These are phyloP conservation scores for Gracilinanus agilis DNA, from an alignment of 2,113 vertebrate species.

Conservation along the genomic window DNA sequence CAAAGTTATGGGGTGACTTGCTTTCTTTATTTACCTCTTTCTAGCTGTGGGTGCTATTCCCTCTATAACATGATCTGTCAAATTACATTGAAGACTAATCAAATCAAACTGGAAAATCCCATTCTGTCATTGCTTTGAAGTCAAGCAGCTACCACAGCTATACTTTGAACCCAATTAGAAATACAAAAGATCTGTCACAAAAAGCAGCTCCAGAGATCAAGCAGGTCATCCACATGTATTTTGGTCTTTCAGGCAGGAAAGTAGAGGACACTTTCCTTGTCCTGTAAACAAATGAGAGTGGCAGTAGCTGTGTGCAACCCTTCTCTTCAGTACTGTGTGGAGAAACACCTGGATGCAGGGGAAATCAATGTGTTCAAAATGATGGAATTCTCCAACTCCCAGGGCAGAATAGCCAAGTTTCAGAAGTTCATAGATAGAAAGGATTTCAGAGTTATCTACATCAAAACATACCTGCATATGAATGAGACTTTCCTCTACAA, in stretches of 20 bases:
- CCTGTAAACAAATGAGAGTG: neutral
- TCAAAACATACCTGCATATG: neutral
- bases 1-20: neutral
- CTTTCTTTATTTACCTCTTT: neutral
- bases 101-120: neutral
- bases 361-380: constrained; percentile 14
- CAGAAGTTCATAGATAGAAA: neutral
- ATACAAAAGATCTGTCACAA: constrained; percentile 40
- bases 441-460: neutral
- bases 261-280: constrained; percentile 30
- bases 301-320: constrained; percentile 10
- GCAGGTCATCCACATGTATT: constrained; percentile 9
- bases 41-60: neutral
- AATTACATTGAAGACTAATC: neutral
- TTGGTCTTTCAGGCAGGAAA: neutral
- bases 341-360: neutral
- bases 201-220: neutral
- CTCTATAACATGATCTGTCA: neutral
- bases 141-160: neutral
- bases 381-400: neutral
- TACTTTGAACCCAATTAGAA: constrained; percentile 29
- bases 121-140: neutral
- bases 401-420: neutral
- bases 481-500: neutral
- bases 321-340: neutral